Percentiles rank a stretch among this genome's conserved stretches.
phyloP scores from a whole-genome alignment of 2,113 vertebrate genomes.

The Uropsilus gracilis region DNA sequence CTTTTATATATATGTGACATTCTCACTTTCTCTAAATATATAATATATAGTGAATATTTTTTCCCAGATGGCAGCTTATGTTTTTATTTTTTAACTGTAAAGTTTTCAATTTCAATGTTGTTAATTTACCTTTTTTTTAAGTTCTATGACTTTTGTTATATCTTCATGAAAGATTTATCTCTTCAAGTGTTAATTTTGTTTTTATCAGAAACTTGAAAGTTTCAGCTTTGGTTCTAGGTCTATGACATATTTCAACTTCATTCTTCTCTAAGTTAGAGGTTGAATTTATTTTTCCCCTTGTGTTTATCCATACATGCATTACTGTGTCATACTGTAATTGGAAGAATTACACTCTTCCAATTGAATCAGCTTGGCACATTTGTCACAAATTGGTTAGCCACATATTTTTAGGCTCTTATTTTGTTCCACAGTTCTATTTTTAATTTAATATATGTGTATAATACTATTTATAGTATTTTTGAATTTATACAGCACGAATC shows the following conservation, averaged over 20 bases:
- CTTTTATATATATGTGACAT: too few relatives aligned
- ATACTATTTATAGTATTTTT: neutral
- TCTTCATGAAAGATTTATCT: conserved; percentile 14
- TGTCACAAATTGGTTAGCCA: neutral
- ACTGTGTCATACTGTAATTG: neutral
- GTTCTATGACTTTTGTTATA: conserved; percentile 20
- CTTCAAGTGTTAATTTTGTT: neutral
- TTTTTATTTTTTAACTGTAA: conserved; percentile 17
- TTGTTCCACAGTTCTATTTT: neutral
- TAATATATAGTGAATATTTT: conserved; percentile 1
- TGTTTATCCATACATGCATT: neutral
- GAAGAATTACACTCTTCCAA: neutral
- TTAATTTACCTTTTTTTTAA: conserved; percentile 18
- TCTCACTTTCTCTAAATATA: too few relatives aligned
- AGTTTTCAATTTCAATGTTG: conserved; percentile 50
- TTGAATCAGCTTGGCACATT: neutral
- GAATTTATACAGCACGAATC: neutral
- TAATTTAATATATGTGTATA: neutral
- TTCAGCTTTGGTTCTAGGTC: conserved; percentile 18
- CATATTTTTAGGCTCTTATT: neutral
- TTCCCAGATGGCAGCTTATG: neutral
- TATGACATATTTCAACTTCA: neutral
- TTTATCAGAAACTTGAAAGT: neutral
- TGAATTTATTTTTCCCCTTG: neutral
- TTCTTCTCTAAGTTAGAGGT: neutral